Conservation (phyloP, 2,888 invertebrate species). For the Stenotaenia linearis region DNA sequence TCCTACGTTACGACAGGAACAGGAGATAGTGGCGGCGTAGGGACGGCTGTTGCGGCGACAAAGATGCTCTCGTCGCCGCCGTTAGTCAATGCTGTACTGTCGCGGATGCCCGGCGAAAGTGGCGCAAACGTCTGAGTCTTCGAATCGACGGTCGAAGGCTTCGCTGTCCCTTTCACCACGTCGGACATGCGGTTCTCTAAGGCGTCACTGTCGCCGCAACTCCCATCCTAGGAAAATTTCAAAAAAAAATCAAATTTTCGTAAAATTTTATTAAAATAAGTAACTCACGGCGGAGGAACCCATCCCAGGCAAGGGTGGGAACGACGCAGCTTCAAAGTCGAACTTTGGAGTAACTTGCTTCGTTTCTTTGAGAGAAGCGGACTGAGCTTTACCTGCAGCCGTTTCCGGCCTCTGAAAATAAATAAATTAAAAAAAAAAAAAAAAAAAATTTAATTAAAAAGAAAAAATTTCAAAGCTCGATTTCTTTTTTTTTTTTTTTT, state of each 20-base stretch:
- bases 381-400: background rate
- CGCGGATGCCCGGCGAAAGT: slow-evolving; percentile 40
- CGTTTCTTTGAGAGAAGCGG: slow-evolving; percentile 32
- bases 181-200: slow-evolving; percentile 60
- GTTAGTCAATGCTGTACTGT: slow-evolving; percentile 8
- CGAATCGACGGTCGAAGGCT: slow-evolving; percentile 47
- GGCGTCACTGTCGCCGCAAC: slow-evolving; percentile 42
- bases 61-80: background rate
- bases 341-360: slow-evolving; percentile 44
- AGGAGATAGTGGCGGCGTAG: slow-evolving; percentile 59
- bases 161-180: slow-evolving; percentile 69
- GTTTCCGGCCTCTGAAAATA: slow-evolving; percentile 21
- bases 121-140: slow-evolving; percentile 41
- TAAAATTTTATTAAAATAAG: background rate
- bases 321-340: slow-evolving; percentile 49
- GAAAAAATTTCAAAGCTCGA: no score
- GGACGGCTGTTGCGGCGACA: slow-evolving; percentile 46
- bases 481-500: background rate
- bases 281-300: slow-evolving; percentile 41
- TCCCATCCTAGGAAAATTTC: slow-evolving; percentile 41
- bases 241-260: background rate
- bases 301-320: slow-evolving; percentile 50
- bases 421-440: background rate
- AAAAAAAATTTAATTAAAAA: background rate
- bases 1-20: slow-evolving; percentile 47